Conservation (phyloP, 2,113 vertebrate genomes). For the Mus musculus region GRCm39 chr1:97784001-97784500, state of each 20-base stretch:
- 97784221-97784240: background rate
- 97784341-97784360: background rate
- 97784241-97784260: background rate
- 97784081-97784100: background rate
- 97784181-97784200: conserved; percentile 5
- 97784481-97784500: background rate
- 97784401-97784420: background rate
- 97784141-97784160: conserved; percentile 30
- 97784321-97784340: background rate
- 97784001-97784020: background rate
- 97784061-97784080: background rate
- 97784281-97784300: background rate
- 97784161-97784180: background rate
- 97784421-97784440: background rate
- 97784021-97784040: background rate
- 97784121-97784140: conserved; percentile 33
- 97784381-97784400: background rate
- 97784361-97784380: background rate
- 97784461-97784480: background rate
- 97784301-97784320: background rate
- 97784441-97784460: background rate
- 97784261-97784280: conserved; percentile 1
- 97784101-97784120: background rate
- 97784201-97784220: background rate
- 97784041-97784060: background rate